Percentiles rank a stretch among this genome's conserved stretches.
phyloP scores from a whole-genome alignment of 2,113 vertebrate genomes.

The Dendrocopos noguchii region DNA sequence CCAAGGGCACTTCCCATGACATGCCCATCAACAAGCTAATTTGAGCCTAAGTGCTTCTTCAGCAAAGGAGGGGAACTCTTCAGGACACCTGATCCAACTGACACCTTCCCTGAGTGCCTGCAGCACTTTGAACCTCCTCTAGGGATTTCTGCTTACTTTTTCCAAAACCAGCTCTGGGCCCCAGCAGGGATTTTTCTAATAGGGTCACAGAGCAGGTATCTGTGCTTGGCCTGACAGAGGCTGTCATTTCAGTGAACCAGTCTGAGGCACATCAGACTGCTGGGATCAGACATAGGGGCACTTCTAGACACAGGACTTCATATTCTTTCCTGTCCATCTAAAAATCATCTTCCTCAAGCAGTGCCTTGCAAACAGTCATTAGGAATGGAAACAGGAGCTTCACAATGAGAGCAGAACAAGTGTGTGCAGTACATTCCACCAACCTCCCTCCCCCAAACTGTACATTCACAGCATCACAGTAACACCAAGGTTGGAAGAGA shows the following conservation, averaged over 20 bases:
- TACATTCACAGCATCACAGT: too few relatives aligned
- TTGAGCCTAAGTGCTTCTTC: conserved; percentile 17
- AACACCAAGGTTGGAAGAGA: too few relatives aligned
- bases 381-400: background rate
- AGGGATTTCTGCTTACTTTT: background rate
- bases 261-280: background rate
- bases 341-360: background rate
- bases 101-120: background rate
- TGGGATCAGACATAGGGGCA: background rate
- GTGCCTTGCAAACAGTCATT: background rate
- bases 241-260: background rate
- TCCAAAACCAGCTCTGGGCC: background rate
- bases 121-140: background rate
- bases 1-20: conserved; percentile 9
- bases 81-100: background rate
- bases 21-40: conserved; percentile 23
- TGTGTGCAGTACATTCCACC: background rate
- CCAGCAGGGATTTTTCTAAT: background rate
- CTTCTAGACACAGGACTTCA: background rate
- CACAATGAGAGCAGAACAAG: background rate
- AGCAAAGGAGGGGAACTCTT: conserved; percentile 8
- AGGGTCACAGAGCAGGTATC: background rate
- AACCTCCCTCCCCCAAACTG: background rate
- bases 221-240: background rate
- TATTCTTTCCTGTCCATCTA: background rate